Conservation (phyloP, 2,113 vertebrate genomes). For the Hippoglossus stenolepis region DNA sequence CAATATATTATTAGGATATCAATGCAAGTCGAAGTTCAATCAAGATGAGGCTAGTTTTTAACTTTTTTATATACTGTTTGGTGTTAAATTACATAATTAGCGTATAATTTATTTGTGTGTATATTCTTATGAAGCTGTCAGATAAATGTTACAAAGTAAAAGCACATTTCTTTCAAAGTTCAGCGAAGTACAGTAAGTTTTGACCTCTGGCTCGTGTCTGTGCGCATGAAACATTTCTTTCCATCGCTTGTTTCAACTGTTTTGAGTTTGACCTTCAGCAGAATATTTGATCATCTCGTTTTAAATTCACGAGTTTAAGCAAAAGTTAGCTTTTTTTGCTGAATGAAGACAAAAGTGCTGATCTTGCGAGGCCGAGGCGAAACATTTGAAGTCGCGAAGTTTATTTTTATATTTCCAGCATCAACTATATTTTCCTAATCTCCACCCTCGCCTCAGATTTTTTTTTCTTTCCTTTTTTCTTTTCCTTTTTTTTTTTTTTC, state of each 20-base stretch:
- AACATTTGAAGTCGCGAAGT: constrained; percentile 28
- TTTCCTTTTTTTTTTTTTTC: not conserved
- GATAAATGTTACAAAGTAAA: too few species aligned
- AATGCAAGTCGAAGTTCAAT: too few species aligned
- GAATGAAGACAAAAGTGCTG: not conserved
- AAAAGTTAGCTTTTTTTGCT: not conserved
- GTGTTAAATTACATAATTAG: too few species aligned
- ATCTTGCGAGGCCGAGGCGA: not conserved
- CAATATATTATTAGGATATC: too few species aligned
- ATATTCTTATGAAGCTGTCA: too few species aligned
- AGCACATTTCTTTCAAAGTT: too few species aligned
- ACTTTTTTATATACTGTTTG: too few species aligned
- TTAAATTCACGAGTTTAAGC: not conserved
- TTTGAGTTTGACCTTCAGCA: constrained; percentile 1
- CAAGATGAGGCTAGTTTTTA: too few species aligned
- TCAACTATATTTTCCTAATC: constrained; percentile 59
- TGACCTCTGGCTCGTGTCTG: not conserved
- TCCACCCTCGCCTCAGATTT: constrained; percentile 64
- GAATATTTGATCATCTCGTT: not conserved
- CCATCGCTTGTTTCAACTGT: not conserved
- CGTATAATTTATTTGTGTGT: too few species aligned
- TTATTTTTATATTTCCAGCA: constrained; percentile 47
- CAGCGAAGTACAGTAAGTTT: not conserved
- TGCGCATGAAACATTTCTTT: too few species aligned
- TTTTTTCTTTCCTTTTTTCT: constrained; percentile 21